Base-by-base conservation (phyloP, 2,113 vertebrate species). In the Accipiter cooperii region DNA sequence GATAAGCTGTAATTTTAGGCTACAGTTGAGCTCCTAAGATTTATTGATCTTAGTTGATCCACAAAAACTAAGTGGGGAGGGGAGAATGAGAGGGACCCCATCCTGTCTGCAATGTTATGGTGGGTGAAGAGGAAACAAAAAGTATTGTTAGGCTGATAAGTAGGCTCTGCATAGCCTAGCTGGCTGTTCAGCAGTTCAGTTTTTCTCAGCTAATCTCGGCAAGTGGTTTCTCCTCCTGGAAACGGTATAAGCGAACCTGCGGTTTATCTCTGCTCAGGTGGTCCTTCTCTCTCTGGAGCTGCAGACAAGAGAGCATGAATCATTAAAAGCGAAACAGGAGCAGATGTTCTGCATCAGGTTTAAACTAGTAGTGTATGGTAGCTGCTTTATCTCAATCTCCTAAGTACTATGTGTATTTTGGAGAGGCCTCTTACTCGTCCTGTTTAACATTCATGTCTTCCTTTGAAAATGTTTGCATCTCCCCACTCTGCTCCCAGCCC, bases 301-400 rank as follows among this genome's bases (percentile, higher is more conserved):
- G 66, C 52, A 61, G 44, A 82, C 33, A 28, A 36, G 19, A 38
- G 73, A 82, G 49, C 38, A 58, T 51, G 90, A 91, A 54, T 95
- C 12, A 17, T 87, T 78, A 61, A 78, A 91, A 93, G 34, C 8
- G 9, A 74, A 83, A 63, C 69, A 51, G 69, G 51, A 90, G 63
- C 96, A 93, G 96, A 93, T 94, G 77, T 89, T 93, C 74, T 63
- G 42, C 46, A 20, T 94, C 96, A 69, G 68, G 55, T 97, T 89
- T 89, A 51, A 85, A 38, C n/a, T 22, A 49, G 91, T 61, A 34
- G n/a, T 71, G 70, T 58, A 54, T 63, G 52, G 68, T 91, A 92
- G 61, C 61, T 42, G 22, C 79, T 94, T 63, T 58, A 68, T 40
- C 51, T 80, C 83, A n/a, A 11, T 61, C 91, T 94, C 60, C 42